Percentiles rank a stretch among this genome's conserved stretches.
Conservation (phyloP, 1,140 invertebrate genomes). For the Ditylenchus dipsaci region DNA sequence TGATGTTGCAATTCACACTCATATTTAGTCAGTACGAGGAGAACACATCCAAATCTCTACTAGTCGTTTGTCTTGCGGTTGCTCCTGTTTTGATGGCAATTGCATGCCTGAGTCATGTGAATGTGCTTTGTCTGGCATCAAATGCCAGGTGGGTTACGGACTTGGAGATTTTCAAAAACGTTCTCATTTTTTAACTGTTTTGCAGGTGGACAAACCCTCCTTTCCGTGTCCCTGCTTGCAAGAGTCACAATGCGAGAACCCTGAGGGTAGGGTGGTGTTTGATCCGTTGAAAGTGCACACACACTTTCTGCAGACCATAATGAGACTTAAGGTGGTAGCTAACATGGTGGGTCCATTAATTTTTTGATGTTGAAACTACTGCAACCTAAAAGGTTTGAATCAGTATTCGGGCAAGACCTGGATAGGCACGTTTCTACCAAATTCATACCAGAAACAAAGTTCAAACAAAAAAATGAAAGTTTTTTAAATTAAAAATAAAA, state of each 20-base stretch:
- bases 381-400: too few relatives aligned
- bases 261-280: conserved; percentile 85
- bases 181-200: conserved; percentile 35
- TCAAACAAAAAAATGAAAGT: too few relatives aligned
- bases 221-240: conserved; percentile 93
- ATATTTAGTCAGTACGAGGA: not conserved
- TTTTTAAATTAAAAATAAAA: too few relatives aligned
- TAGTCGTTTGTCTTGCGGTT: conserved; percentile 26
- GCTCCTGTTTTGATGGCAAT: conserved; percentile 24
- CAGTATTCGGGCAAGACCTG: too few relatives aligned
- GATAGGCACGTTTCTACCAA: too few relatives aligned
- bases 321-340: conserved; percentile 82
- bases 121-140: conserved; percentile 26
- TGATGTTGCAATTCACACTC: not conserved
- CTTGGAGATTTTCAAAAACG: not conserved
- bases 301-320: conserved; percentile 94
- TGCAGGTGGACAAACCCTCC: conserved; percentile 66
- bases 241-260: conserved; percentile 82
- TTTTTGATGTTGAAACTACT: too few relatives aligned
- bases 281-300: conserved; percentile 88
- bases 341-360: conserved; percentile 6
- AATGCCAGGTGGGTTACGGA: conserved; percentile 71
- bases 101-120: conserved; percentile 30
- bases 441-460: too few relatives aligned
- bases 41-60: not conserved